Conservation (phyloP, 2,888 invertebrate genomes). For the Amphipyra tragopoginis region DNA sequence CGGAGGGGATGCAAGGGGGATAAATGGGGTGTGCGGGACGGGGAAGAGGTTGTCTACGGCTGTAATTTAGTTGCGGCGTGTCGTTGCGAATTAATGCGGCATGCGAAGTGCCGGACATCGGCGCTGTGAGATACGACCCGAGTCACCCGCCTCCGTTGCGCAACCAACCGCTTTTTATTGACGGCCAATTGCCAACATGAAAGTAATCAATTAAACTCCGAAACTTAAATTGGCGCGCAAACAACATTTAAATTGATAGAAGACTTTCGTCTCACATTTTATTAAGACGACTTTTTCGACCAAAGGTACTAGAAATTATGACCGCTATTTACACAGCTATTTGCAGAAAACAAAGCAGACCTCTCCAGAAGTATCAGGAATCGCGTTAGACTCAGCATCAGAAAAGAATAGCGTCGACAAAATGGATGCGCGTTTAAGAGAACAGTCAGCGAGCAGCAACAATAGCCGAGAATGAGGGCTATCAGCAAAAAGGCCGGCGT, state of each 20-base stretch:
- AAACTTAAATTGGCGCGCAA: conserved; percentile 27
- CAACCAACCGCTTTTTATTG: conserved; percentile 46
- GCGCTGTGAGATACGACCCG: conserved; percentile 48
- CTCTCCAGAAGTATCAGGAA: conserved; percentile 2
- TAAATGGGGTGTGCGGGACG: conserved; percentile 22
- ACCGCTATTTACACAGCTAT: neutral
- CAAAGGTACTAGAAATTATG: neutral
- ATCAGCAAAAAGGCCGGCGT: conserved; percentile 26
- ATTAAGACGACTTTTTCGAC: neutral
- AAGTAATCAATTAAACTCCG: conserved; percentile 28
- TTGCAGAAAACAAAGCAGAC: conserved; percentile 2
- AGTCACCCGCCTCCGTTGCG: conserved; percentile 40
- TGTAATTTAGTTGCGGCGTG: conserved; percentile 72
- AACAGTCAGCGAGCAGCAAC: conserved; percentile 21
- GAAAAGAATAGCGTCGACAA: conserved; percentile 10
- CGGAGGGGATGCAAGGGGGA: conserved; percentile 31
- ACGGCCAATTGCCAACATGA: conserved; percentile 45
- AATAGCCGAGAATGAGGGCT: conserved; percentile 28
- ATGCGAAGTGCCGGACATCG: conserved; percentile 48
- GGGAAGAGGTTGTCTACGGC: conserved; percentile 46
- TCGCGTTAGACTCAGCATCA: neutral
- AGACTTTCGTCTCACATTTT: neutral
- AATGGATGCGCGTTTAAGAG: conserved; percentile 28
- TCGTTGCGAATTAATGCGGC: conserved; percentile 61
- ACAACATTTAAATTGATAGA: conserved; percentile 9